A percentile compares a stretch with the other conserved stretches of the same genome.
Conservation (phyloP, 2,888 invertebrate genomes). For the Flexamia atlantica region DNA sequence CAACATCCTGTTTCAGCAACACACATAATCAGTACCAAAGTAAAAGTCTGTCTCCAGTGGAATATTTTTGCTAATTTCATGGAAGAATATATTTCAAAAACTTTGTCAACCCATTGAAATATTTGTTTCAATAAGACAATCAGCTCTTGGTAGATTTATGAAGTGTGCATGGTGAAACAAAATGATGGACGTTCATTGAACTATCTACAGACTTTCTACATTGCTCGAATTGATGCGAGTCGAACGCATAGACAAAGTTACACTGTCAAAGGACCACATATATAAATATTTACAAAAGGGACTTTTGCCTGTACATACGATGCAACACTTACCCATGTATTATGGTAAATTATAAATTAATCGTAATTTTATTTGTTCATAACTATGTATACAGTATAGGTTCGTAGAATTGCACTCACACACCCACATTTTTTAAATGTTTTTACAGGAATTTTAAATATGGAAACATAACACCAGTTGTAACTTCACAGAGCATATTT, state of each 20-base stretch:
- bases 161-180: conserved; percentile 39
- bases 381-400: conserved; percentile 55
- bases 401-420: conserved; percentile 60
- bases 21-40: too few species aligned
- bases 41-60: too few species aligned
- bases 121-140: too few species aligned
- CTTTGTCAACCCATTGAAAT: too few species aligned
- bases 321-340: conserved; percentile 51
- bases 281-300: conserved; percentile 62
- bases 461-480: conserved; percentile 36
- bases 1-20: conserved; percentile 20
- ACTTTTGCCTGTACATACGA: conserved; percentile 47
- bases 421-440: conserved; percentile 26
- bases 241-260: conserved; percentile 61
- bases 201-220: conserved; percentile 63
- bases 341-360: conserved; percentile 62
- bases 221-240: conserved; percentile 33
- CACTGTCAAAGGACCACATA: conserved; percentile 58
- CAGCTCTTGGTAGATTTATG: background rate
- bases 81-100: too few species aligned
- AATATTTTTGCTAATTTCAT: too few species aligned
- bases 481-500: background rate
- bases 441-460: background rate
- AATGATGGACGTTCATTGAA: conserved; percentile 41
- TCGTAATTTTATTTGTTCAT: conserved; percentile 35